These are phyloP conservation scores for Petaurus breviceps DNA, from an alignment of 2,113 vertebrate species.

Conservation along the genomic window DNA sequence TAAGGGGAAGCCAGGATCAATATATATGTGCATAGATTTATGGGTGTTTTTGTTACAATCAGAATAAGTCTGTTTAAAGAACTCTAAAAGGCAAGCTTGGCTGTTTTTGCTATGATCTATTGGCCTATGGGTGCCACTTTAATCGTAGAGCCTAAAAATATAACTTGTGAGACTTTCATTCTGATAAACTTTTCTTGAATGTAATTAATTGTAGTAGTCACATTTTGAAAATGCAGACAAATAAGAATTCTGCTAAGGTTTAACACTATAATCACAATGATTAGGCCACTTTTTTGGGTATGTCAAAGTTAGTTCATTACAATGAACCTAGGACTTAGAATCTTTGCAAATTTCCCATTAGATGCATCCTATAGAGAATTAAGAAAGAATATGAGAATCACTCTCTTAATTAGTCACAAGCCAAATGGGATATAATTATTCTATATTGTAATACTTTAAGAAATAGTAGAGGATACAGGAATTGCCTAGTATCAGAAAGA, in stretches of 20 bases:
- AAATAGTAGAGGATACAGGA: neutral
- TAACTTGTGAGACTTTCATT: slow-evolving; percentile 62
- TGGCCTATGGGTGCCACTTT: slow-evolving; percentile 56
- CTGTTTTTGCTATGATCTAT: slow-evolving; percentile 75
- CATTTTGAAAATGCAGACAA: slow-evolving; percentile 68
- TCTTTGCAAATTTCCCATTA: neutral
- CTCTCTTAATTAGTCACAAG: neutral
- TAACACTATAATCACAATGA: neutral
- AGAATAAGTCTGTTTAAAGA: slow-evolving; percentile 85
- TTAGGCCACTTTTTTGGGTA: slow-evolving; percentile 15
- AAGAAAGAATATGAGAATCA: neutral
- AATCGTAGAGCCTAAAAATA: slow-evolving; percentile 75
- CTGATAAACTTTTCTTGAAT: slow-evolving; percentile 68
- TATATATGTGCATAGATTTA: slow-evolving; percentile 91
- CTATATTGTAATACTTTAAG: neutral
- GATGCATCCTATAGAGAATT: neutral
- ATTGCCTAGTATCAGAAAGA: neutral
- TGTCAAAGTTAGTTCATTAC: neutral
- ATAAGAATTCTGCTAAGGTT: slow-evolving; percentile 23
- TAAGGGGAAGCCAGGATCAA: slow-evolving; percentile 88
- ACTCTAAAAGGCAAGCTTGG: slow-evolving; percentile 77
- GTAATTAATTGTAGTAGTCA: slow-evolving; percentile 70
- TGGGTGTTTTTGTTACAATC: slow-evolving; percentile 87
- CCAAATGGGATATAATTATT: neutral
- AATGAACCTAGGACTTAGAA: neutral